Evolutionary conservation across 2,797 vertebrate genomes (phyloP), one percentile per base, ranked within the genome.

Genomic region (Microctenopoma stevenorrisi): DNA sequence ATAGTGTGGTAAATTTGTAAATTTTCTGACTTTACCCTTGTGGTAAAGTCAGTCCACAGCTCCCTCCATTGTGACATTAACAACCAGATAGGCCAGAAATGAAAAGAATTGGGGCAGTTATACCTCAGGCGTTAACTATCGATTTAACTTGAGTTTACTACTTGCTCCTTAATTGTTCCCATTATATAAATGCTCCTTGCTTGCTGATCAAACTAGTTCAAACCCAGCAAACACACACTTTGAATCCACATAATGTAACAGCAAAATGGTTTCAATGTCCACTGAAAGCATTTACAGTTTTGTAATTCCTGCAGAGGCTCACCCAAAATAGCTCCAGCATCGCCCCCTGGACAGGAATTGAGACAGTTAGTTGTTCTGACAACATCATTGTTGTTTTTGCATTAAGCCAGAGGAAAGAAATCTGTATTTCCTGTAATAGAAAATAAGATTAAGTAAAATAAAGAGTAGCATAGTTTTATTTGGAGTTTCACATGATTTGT

Each of bases 61-160:
- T 35, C 15, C 18, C 33, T 59, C 7, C 26, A 51, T 22, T 11
- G 15, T 75, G 50, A 66, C 64, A 58, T 68, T 26, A 50, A 64
- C 28, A 69, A 63, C 47, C 47, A 50, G 18, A 64, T 46, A 42
- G 33, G 25, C 25, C 2, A 16, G 28, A 22, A 60, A 65, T 52
- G 61, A 35, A 49, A 60, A 72, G 33, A 54, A 74, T 67, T 18
- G 3, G 35, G 42, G 18, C 64, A 69, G 28, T 61, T 79, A 22
- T 56, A 64, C 48, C 58, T 56, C 50, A 4, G 48, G 43, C 58
- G 26, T 68, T 56, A 61, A 14, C 28, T 71, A 65, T 74, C 76
- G 54, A 82, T 75, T 73, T 68, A 13, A 5, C 30, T 60, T 73
- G 51, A 62, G 46, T 64, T 72, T 48, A 28, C 49, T 56, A 66